phyloP scores from a whole-genome alignment of 2,797 vertebrate genomes.

The Alosa sapidissima region DNA sequence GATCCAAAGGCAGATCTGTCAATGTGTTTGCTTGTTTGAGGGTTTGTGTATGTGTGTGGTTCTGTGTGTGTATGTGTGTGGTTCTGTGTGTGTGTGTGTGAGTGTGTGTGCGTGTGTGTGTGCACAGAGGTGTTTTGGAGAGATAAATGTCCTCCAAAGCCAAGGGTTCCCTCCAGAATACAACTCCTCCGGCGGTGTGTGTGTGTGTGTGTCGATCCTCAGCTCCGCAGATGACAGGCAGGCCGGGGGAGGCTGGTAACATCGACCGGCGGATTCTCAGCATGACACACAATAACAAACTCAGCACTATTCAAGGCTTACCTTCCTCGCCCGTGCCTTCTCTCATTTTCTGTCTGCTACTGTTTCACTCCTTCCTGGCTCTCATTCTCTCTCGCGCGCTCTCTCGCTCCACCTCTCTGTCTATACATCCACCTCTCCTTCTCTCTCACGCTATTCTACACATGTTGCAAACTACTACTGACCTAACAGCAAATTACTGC shows the following conservation, averaged over 20 bases:
- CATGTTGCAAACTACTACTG: background rate
- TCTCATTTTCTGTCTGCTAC: slow-evolving; percentile 5
- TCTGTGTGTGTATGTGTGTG: background rate
- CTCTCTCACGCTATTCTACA: background rate
- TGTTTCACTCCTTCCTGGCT: background rate
- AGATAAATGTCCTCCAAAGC: slow-evolving; percentile 16
- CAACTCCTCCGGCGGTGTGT: background rate
- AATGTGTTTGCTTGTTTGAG: background rate
- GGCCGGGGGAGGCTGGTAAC: background rate
- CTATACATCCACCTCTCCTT: background rate
- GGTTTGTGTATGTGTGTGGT: background rate
- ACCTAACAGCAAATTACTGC: no score
- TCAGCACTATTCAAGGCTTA: slow-evolving; percentile 24
- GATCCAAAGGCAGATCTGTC: background rate
- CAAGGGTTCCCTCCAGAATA: slow-evolving; percentile 14
- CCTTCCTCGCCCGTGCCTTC: background rate
- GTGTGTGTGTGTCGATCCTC: background rate
- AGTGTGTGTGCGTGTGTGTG: background rate
- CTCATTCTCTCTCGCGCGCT: background rate
- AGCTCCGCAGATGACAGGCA: slow-evolving; percentile 4
- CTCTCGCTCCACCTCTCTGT: background rate
- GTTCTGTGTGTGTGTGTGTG: background rate
- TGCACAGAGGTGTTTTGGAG: background rate
- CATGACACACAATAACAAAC: background rate
- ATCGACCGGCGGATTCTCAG: background rate